A percentile compares a stretch with the other conserved stretches of the same genome.
Conservation (phyloP, 2,888 invertebrate genomes). For the Ennomos quercinarius region DNA sequence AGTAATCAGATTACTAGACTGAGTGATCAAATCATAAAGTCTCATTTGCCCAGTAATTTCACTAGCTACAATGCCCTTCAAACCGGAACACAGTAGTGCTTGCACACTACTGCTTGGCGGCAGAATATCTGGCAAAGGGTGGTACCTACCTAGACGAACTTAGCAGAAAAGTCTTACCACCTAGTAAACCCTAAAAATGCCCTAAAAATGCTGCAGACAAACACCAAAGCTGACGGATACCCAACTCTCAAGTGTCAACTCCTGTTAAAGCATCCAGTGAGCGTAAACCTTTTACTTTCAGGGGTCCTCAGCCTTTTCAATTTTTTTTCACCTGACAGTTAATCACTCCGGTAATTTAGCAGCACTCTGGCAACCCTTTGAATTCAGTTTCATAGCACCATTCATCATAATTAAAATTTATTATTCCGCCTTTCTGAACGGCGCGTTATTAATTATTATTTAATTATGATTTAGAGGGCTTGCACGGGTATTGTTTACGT, state of each 20-base stretch:
- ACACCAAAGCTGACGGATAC: no score
- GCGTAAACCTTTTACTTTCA: conserved; percentile 7
- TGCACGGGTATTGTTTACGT: conserved; percentile 34
- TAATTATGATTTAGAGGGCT: conserved; percentile 56
- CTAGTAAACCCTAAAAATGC: no score
- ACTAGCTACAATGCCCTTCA: no score
- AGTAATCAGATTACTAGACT: no score
- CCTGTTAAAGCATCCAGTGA: not conserved
- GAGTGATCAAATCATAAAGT: no score
- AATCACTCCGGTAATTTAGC: conserved; percentile 37
- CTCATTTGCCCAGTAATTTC: no score
- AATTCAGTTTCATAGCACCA: conserved; percentile 48
- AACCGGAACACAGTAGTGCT: no score
- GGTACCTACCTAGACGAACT: no score
- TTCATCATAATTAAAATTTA: conserved; percentile 72
- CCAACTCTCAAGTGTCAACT: not conserved
- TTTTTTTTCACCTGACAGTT: conserved; percentile 32
- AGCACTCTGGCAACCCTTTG: conserved; percentile 40
- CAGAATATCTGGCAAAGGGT: no score
- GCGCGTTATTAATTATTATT: conserved; percentile 60
- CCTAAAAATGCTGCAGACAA: no score
- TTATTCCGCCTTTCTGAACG: conserved; percentile 58
- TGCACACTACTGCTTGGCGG: no score
- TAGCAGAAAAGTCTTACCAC: no score
- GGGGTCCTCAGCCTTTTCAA: conserved; percentile 25